phyloP scores from a whole-genome alignment of 2,113 vertebrate species.

The Proterorhinus semilunaris region DNA sequence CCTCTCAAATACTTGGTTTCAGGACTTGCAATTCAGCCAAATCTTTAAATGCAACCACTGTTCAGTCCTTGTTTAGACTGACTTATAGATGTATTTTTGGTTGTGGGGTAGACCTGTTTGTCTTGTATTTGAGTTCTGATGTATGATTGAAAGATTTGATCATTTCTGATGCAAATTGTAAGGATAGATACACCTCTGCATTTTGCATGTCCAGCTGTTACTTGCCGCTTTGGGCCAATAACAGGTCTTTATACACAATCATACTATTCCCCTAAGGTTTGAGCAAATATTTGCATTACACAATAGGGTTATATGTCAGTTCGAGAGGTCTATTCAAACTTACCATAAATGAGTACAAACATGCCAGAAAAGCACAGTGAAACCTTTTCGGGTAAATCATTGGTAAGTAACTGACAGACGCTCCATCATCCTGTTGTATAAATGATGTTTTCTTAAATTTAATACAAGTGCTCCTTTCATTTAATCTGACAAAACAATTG shows the following conservation, averaged over 20 bases:
- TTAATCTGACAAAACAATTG: constrained; percentile 2
- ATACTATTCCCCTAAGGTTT: constrained; percentile 31
- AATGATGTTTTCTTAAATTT: background rate
- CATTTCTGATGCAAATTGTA: constrained; percentile 32
- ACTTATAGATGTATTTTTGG: no score
- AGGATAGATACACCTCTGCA: constrained; percentile 22
- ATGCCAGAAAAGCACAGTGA: background rate
- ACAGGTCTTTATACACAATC: constrained; percentile 37
- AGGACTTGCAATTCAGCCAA: constrained; percentile 6
- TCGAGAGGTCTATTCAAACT: constrained; percentile 29
- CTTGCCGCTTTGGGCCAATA: constrained; percentile 23
- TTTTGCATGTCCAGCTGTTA: constrained; percentile 45
- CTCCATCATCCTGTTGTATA: background rate
- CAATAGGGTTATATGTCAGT: constrained; percentile 32
- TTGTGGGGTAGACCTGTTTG: no score
- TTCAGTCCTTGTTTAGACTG: background rate
- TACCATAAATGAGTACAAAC: constrained; percentile 32
- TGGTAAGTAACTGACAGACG: background rate
- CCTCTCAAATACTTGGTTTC: constrained; percentile 21
- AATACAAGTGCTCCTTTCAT: background rate
- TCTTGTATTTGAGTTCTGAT: no score
- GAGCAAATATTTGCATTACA: constrained; percentile 29
- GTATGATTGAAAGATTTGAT: constrained; percentile 49
- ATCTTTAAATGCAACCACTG: constrained; percentile 5
- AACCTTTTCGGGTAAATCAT: background rate